A percentile compares a stretch with the other conserved stretches of the same genome.
Evolutionary conservation across 2,113 vertebrate genomes (phyloP).

Genomic region (Nannobrachium achirus): DNA sequence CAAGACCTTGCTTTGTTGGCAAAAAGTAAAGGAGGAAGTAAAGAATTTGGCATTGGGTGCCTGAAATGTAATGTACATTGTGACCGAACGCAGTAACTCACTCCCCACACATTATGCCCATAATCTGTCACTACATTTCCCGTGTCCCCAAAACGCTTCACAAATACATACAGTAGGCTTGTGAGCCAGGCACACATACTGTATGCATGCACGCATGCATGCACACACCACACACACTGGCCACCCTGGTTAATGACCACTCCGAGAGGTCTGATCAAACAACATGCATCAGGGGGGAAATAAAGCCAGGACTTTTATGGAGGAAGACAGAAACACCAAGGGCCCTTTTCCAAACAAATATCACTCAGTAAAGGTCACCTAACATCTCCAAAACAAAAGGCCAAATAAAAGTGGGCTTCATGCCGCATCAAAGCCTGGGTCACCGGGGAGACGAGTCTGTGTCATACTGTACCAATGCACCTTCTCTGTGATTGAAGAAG

Average conservation of each 20-base stretch:
- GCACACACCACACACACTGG: conserved; percentile 15
- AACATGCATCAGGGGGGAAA: conserved; percentile 37
- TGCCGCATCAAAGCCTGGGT: conserved; percentile 21
- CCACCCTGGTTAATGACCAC: conserved; percentile 23
- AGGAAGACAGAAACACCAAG: conserved; percentile 24
- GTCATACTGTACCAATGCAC: background rate
- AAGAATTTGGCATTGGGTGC: too few relatives aligned
- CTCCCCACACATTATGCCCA: too few relatives aligned
- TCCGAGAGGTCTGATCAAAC: conserved; percentile 54
- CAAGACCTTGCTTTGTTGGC: conserved; percentile 4
- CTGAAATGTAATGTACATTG: too few relatives aligned
- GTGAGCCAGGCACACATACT: background rate
- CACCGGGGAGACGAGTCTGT: background rate
- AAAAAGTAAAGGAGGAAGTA: background rate
- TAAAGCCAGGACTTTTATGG: conserved; percentile 36
- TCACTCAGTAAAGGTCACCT: conserved; percentile 35
- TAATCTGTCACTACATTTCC: too few relatives aligned
- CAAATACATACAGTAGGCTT: background rate
- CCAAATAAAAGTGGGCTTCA: conserved; percentile 27
- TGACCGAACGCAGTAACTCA: too few relatives aligned
- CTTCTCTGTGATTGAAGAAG: background rate
- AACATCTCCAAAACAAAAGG: conserved; percentile 42
- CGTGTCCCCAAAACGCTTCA: background rate
- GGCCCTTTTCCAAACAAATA: conserved; percentile 48
- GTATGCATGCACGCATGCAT: conserved; percentile 2